Base-by-base conservation (phyloP, 2,113 vertebrate genomes). In the Enhydra lutris region DNA sequence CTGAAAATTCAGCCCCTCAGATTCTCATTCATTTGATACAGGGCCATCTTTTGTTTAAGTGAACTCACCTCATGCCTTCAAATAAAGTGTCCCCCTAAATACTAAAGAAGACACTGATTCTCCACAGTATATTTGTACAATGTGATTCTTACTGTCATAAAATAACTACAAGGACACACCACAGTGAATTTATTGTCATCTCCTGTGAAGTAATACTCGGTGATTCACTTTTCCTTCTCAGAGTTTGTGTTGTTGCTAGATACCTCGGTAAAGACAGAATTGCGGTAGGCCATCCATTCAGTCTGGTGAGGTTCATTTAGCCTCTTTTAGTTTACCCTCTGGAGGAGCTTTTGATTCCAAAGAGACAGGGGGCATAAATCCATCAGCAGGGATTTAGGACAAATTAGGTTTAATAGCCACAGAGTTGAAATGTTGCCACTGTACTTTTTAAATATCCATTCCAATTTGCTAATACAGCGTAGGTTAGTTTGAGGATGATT, bases 341-440 rank as follows among this genome's bases (percentile, higher is more conserved):
- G 29, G 85, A 73, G 80, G 79, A 97, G 65, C 42, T 95, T 96
- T 97, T 92, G 69, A 95, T 88, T 97, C 61, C 26, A 42, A 61
- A 95, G 95, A 98, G 94, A 98, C 79, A 98, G 3, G 4, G 91
- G 91, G 95, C 98, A 98, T 98, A 98, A 98, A 98, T 97, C 96
- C 97, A 93, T 98, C 91, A 95, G 91, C 88, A 91, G 97, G 95
- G 96, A 98, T 98, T 98, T 98, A 97, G 96, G 90, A 92, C 92
- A 96, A 94, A 98, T 98, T 98, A 98, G 97, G 97, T 97, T 98
- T 98, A 98, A 95, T 97, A 99, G 96, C 93, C 80, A 91, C 91
- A 96, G 97, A 98, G 97, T 98, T 98, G 98, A 98, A 98, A 98
- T 98, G 97, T 98, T 98, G 98, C 97, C 98, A 97, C 97, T 98